phyloP scores from a whole-genome alignment of 2,888 invertebrate species.

The Macropis europaea region DNA sequence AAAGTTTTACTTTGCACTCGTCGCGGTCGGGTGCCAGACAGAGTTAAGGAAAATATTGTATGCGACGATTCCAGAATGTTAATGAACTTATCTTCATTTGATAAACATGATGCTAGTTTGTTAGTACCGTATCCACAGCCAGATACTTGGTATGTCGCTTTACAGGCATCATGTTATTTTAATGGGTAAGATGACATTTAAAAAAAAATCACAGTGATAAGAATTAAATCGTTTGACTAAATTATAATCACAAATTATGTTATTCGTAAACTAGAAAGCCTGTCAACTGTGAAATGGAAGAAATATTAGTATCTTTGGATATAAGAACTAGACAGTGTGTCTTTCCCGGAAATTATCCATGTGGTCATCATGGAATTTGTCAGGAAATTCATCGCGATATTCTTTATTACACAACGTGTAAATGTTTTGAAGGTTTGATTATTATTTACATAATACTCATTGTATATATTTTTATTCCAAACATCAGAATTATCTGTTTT shows the following conservation, averaged over 20 bases:
- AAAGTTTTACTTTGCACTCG: constrained; percentile 74
- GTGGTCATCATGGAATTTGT: constrained; percentile 80
- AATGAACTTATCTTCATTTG: constrained; percentile 68
- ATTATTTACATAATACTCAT: background rate
- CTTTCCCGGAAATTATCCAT: constrained; percentile 76
- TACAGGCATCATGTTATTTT: constrained; percentile 77
- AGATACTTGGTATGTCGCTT: constrained; percentile 79
- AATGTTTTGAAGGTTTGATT: constrained; percentile 78
- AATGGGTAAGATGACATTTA: constrained; percentile 69
- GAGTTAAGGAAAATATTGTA: constrained; percentile 63
- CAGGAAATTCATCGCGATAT: constrained; percentile 80
- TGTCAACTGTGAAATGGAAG: constrained; percentile 76
- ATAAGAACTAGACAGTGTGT: constrained; percentile 79
- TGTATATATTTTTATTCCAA: background rate
- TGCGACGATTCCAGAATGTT: constrained; percentile 69
- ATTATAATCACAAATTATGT: background rate
- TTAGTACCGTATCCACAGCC: constrained; percentile 80
- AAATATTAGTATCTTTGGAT: constrained; percentile 79
- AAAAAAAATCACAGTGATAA: background rate
- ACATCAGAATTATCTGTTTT: background rate
- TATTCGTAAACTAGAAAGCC: constrained; percentile 64
- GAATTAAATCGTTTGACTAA: background rate
- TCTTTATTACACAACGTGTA: constrained; percentile 80
- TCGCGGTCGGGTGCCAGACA: constrained; percentile 71
- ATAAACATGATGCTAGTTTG: constrained; percentile 65